These are phyloP conservation scores for Ochropleura plecta DNA, from an alignment of 2,888 invertebrate genomes.

Conservation along the genomic window DNA sequence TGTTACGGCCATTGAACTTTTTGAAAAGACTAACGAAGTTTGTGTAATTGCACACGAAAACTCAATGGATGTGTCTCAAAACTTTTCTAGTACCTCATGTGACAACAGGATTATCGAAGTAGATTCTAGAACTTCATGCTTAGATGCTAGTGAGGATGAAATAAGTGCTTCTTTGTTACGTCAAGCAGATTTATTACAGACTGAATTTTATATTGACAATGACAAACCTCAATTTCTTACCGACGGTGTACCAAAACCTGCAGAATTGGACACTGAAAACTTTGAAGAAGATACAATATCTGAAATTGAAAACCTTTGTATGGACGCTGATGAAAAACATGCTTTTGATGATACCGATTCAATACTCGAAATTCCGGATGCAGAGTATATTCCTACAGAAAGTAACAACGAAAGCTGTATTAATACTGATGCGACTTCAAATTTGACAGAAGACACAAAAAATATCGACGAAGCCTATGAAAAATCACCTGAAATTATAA, in stretches of 20 bases:
- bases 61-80: constrained; percentile 3
- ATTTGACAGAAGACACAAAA: background rate
- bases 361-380: background rate
- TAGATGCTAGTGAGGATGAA: constrained; percentile 18
- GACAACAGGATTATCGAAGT: constrained; percentile 29
- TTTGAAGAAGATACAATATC: constrained; percentile 6
- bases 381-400: background rate
- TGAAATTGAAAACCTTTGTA: constrained; percentile 11
- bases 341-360: constrained; percentile 7
- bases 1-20: constrained; percentile 1
- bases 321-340: background rate
- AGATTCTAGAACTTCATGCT: constrained; percentile 19
- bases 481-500: background rate
- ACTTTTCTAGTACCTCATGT: constrained; percentile 4
- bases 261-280: background rate
- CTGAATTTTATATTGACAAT: constrained; percentile 52
- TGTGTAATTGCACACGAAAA: background rate
- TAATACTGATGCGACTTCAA: background rate
- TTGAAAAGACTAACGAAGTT: background rate
- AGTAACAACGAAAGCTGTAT: background rate
- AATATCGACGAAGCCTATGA: background rate
- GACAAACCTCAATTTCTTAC: constrained; percentile 28
- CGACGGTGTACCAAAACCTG: background rate
- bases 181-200: constrained; percentile 23
- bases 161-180: constrained; percentile 34